Conservation (phyloP, 2,113 vertebrate species). For the Syngnathus floridae region DNA sequence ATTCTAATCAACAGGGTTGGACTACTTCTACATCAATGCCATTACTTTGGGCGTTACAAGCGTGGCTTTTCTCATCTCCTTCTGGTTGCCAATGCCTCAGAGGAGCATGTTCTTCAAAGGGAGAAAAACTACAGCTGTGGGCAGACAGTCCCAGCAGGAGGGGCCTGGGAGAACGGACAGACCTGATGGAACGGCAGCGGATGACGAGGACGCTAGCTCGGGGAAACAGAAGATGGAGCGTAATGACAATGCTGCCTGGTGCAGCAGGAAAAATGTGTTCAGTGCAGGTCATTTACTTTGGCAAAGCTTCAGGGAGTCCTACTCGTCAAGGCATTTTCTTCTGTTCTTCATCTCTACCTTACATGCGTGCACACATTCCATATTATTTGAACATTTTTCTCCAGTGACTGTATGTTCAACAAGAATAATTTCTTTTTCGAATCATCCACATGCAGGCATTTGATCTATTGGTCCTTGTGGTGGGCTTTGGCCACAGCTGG, state of each 20-base stretch:
- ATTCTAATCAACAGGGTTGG: slow-evolving; percentile 37
- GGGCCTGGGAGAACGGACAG: neutral
- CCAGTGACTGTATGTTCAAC: neutral
- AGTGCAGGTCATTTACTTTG: slow-evolving; percentile 50
- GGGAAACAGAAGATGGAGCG: slow-evolving; percentile 18
- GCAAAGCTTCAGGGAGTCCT: slow-evolving; percentile 62
- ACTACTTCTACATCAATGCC: slow-evolving; percentile 63
- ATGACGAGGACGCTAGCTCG: slow-evolving; percentile 19
- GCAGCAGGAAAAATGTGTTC: slow-evolving; percentile 31
- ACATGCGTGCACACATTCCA: neutral
- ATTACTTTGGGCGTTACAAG: slow-evolving; percentile 59
- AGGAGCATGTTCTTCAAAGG: slow-evolving; percentile 60
- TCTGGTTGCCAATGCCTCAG: slow-evolving; percentile 63
- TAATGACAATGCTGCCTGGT: slow-evolving; percentile 25
- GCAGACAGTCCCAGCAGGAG: slow-evolving; percentile 21
- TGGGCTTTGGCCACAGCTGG: slow-evolving; percentile 69
- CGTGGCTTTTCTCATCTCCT: slow-evolving; percentile 57
- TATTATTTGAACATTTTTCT: neutral
- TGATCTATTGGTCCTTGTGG: slow-evolving; percentile 70
- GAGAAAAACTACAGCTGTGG: slow-evolving; percentile 14
- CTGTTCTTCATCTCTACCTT: neutral
- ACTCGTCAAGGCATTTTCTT: slow-evolving; percentile 56
- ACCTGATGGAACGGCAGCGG: slow-evolving; percentile 14
- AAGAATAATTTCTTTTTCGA: slow-evolving; percentile 10
- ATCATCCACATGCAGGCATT: slow-evolving; percentile 33